Evolutionary conservation across 1,140 invertebrate species (phyloP), one percentile per base, ranked within the genome.

Genomic region (Venustaconcha ellipsiformis): DNA sequence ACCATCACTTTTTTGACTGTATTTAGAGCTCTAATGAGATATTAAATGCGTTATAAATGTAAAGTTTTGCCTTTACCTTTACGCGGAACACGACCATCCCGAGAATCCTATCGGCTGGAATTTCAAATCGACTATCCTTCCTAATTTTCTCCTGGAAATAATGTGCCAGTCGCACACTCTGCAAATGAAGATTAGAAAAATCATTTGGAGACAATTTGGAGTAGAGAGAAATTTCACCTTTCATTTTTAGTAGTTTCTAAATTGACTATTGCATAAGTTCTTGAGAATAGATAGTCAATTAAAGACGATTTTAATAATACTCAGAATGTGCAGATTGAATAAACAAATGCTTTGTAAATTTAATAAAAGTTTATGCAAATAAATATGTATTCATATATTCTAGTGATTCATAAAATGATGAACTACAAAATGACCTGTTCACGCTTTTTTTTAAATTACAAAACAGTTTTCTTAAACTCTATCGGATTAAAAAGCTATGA

Each of bases 41-140:
- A n/a, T 14, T 58, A 26, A 13, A 14, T 17, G 11, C 6, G 37
- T 48, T 8, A 48, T 8, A 48, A 48, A 48, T 48, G 11, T 0
- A 48, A 48, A 8, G 11, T 11, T 48, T 48, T 48, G 37, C 6
- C 62, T 80, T 74, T 77, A 89, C 89, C 85, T 86, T 88, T 15
- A 90, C 66, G 57, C 89, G 67, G 71, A 90, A 90, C 5, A 90
- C 88, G 18, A 90, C 88, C 84, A 90, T 82, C 55, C 90, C 89
- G 12, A 90, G 78, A 65, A 81, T 75, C 73, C 89, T 78, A 60
- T 84, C 79, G 0, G 87, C 88, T 1, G 86, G 81, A 23, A 90
- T 85, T 77, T 90, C 88, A 83, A 90, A 90, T 30, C 89, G 72
- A 13, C 73, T 63, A 67, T 90, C 90, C 14, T 71, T 72, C 71